Conservation (phyloP, 2,113 vertebrate genomes). For the Tragelaphus scriptus region DNA sequence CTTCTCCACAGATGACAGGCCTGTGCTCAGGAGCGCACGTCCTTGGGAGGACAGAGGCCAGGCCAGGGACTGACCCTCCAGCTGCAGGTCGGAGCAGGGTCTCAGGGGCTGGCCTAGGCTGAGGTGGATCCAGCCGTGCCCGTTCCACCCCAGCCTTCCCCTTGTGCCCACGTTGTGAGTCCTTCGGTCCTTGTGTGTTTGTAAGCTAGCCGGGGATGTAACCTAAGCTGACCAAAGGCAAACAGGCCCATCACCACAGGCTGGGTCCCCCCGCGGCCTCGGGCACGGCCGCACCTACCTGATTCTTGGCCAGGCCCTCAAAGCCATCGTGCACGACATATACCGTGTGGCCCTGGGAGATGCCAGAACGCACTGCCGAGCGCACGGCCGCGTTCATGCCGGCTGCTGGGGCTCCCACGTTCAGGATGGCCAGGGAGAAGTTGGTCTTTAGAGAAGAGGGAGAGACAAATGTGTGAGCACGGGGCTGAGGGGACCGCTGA, state of each 20-base stretch:
- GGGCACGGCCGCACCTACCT: conserved; percentile 71
- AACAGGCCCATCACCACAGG: accelerated
- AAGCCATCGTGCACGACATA: conserved; percentile 91
- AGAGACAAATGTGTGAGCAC: accelerated
- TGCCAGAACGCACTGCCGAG: conserved; percentile 87
- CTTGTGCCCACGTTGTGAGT: accelerated
- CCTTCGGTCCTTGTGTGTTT: background rate
- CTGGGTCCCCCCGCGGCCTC: accelerated
- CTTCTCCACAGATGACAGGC: background rate
- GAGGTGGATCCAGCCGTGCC: accelerated
- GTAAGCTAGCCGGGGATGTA: background rate
- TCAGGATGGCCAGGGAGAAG: conserved; percentile 90
- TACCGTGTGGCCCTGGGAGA: conserved; percentile 88
- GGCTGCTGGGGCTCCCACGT: conserved; percentile 91
- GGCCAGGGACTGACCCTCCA: accelerated
- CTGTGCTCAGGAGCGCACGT: background rate
- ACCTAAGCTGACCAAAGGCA: background rate
- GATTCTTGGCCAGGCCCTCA: conserved; percentile 89
- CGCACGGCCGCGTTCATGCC: conserved; percentile 95
- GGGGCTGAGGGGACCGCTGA: accelerated
- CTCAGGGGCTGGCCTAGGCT: background rate
- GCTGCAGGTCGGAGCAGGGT: accelerated
- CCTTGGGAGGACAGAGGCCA: background rate
- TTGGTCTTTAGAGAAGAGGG: conserved; percentile 77
- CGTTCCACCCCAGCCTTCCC: too few species aligned